These are phyloP conservation scores for Ovis canadensis DNA, from an alignment of 2,113 vertebrate genomes.

Conservation along the genomic window DNA sequence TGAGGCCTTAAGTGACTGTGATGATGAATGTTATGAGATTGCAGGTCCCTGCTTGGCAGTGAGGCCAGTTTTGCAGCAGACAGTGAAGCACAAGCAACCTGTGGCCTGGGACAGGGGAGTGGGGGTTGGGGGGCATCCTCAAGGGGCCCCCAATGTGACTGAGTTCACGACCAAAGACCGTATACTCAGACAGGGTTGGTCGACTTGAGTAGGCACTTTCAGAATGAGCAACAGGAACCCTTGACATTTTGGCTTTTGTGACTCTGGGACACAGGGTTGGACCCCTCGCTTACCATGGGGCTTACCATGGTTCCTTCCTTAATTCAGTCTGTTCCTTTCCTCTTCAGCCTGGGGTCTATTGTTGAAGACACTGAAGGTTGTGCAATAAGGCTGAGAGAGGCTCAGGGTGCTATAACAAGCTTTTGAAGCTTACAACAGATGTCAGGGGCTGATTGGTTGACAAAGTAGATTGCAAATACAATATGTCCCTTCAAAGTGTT, in stretches of 20 bases:
- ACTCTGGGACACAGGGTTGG: background rate
- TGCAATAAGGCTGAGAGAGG: background rate
- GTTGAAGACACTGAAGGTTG: background rate
- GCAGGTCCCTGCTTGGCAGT: background rate
- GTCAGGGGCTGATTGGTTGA: background rate
- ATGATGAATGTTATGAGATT: background rate
- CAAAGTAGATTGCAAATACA: background rate
- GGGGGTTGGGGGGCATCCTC: rapidly evolving
- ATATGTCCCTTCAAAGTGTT: background rate
- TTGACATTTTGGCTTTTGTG: background rate
- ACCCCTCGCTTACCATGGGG: background rate
- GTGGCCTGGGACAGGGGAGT: rapidly evolving
- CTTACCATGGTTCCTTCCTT: background rate
- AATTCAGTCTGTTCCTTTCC: background rate
- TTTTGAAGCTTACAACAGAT: background rate
- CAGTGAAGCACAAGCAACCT: background rate
- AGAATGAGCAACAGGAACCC: background rate
- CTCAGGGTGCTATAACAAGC: background rate
- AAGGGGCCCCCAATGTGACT: background rate
- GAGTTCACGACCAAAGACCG: background rate
- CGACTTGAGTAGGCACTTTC: background rate
- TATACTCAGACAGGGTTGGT: background rate
- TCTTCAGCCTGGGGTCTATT: background rate
- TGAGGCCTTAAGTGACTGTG: background rate
- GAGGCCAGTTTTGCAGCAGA: background rate